Evolutionary conservation across 2,797 vertebrate species (phyloP).

Genomic region (Mormyrops attenuatus): DNA sequence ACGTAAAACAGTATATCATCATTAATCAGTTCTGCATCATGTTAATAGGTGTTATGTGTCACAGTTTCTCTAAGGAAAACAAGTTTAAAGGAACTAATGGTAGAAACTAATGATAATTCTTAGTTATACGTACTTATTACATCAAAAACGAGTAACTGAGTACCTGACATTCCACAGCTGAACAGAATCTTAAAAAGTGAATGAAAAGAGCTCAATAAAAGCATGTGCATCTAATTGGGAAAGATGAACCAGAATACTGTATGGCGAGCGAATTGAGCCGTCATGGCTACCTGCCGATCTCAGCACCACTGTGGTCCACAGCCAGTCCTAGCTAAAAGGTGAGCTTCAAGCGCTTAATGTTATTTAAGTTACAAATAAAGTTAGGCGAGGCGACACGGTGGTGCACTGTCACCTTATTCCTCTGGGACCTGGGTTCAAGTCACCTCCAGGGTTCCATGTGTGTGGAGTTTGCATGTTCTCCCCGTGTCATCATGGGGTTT

Average conservation of each 20-base stretch:
- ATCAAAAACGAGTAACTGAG: not conserved
- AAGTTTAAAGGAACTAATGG: not conserved
- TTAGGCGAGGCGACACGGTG: not conserved
- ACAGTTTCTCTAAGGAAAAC: not conserved
- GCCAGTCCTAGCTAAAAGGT: not conserved
- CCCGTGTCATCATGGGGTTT: not conserved
- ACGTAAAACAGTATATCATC: not conserved
- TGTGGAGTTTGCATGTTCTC: not conserved
- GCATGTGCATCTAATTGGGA: not conserved
- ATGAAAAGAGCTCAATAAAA: not conserved
- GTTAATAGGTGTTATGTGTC: not conserved
- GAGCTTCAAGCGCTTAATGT: not conserved
- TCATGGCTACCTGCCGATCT: not conserved
- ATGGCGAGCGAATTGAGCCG: not conserved
- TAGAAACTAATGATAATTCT: not conserved
- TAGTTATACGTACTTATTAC: not conserved
- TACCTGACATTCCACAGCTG: not conserved
- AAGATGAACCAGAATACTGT: not conserved
- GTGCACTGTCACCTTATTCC: not conserved
- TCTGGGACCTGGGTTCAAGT: not conserved
- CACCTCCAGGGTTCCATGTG: not conserved
- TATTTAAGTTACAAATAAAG: not conserved
- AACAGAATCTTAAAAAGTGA: not conserved
- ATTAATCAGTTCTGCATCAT: not conserved
- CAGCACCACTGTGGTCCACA: not conserved